A percentile compares a stretch with the other conserved stretches of the same genome.
phyloP scores from a whole-genome alignment of 1,140 invertebrate genomes.

The Drosophila triauraria region DNA sequence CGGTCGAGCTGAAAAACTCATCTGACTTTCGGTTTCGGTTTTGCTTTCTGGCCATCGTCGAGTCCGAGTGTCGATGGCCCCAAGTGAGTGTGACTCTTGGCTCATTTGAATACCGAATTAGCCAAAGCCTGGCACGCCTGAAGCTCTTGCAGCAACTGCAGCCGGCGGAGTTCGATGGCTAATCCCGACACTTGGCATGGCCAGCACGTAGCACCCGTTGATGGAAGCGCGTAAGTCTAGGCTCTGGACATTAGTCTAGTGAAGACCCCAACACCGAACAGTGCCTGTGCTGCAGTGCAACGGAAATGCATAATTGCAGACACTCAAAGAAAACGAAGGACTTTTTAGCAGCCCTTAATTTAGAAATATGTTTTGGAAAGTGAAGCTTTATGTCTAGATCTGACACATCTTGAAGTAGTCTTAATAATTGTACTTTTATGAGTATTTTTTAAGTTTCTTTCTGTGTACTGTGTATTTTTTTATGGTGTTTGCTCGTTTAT shows the following conservation, averaged over 20 bases:
- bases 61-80: constrained; percentile 36
- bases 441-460: neutral
- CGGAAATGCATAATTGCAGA: constrained; percentile 54
- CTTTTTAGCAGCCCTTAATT: neutral
- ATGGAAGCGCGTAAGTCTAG: constrained; percentile 21
- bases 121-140: constrained; percentile 23
- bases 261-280: constrained; percentile 20
- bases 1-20: constrained; percentile 78
- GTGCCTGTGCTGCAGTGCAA: constrained; percentile 25
- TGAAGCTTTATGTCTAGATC: neutral
- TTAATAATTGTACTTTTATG: too few species aligned
- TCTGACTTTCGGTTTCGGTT: constrained; percentile 78
- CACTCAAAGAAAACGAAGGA: constrained; percentile 2
- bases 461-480: neutral
- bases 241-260: constrained; percentile 25
- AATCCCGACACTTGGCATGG: constrained; percentile 60
- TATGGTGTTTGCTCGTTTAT: constrained; percentile 48
- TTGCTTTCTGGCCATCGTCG: constrained; percentile 31
- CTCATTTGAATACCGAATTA: constrained; percentile 82
- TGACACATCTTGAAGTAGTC: too few species aligned
- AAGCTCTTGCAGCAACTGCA: constrained; percentile 44
- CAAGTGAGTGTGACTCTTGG: constrained; percentile 32
- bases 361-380: neutral
- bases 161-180: constrained; percentile 27
- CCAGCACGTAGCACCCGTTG: constrained; percentile 54